A percentile compares a stretch with the other conserved stretches of the same genome.
Conservation (phyloP, 2,797 vertebrate species). For the Ateles fusciceps region DNA sequence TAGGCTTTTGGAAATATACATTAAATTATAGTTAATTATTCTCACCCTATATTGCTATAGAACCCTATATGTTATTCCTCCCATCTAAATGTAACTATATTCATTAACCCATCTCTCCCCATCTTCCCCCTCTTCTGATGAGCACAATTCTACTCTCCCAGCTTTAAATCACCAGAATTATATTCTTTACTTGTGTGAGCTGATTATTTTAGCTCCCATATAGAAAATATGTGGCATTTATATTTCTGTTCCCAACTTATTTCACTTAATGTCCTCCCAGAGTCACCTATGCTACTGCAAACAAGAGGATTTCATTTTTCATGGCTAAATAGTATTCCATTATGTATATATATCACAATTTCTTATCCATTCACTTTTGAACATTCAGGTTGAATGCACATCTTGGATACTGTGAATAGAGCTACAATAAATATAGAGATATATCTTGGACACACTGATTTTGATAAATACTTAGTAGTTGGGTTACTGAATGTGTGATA, state of each 20-base stretch:
- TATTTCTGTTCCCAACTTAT: not conserved
- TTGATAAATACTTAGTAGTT: not conserved
- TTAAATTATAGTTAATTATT: not conserved
- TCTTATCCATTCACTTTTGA: not conserved
- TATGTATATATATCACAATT: not conserved
- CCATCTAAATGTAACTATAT: not conserved
- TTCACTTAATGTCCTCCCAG: not conserved
- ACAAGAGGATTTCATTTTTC: not conserved
- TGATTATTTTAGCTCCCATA: not conserved
- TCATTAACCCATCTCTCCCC: not conserved
- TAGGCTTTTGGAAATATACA: not conserved
- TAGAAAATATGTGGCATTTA: not conserved
- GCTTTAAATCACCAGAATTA: too few relatives aligned
- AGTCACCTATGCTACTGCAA: not conserved
- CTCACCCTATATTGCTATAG: not conserved
- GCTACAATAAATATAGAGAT: not conserved
- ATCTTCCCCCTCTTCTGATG: not conserved
- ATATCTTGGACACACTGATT: not conserved
- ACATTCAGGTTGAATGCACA: not conserved
- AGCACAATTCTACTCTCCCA: not conserved
- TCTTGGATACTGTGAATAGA: not conserved
- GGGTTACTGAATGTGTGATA: not conserved
- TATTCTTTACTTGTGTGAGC: not conserved
- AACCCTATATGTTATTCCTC: not conserved
- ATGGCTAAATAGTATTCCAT: not conserved